These are phyloP conservation scores for Liparis tanakae DNA, from an alignment of 2,797 vertebrate genomes.

Conservation along the genomic window DNA sequence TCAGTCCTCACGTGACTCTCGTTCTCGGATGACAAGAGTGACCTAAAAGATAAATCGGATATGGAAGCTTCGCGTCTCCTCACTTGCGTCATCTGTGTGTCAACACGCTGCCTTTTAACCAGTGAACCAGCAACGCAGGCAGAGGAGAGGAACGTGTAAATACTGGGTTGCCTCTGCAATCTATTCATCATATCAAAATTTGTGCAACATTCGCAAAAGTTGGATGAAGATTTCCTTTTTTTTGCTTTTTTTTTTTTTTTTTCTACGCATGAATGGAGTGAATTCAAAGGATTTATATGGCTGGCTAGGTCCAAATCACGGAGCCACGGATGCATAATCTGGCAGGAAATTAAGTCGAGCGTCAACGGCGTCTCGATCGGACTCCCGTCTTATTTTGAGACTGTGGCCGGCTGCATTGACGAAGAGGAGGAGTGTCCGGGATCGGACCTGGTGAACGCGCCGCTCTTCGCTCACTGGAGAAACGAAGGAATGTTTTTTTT, in stretches of 20 bases:
- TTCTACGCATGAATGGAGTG: constrained; percentile 15
- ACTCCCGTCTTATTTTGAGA: constrained; percentile 10
- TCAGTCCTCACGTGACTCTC: constrained; percentile 30
- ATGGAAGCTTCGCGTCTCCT: constrained; percentile 19
- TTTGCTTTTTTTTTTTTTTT: too few species aligned
- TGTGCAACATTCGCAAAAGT: not conserved
- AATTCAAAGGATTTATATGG: constrained; percentile 39
- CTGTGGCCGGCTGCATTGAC: constrained; percentile 13
- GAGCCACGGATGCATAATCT: constrained; percentile 31
- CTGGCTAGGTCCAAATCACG: constrained; percentile 27
- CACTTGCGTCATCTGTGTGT: constrained; percentile 22
- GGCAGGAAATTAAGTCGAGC: constrained; percentile 31
- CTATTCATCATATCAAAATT: not conserved
- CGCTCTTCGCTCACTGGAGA: not conserved
- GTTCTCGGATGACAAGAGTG: constrained; percentile 47
- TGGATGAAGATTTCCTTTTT: constrained; percentile 3
- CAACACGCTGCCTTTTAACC: not conserved
- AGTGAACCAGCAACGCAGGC: not conserved
- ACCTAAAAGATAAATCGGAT: constrained; percentile 34
- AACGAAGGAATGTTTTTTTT: not conserved
- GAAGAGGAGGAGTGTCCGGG: not conserved
- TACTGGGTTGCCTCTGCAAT: not conserved
- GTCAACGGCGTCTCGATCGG: constrained; percentile 9
- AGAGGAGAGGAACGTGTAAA: not conserved
- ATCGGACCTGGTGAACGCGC: not conserved